Evolutionary conservation across 1,140 invertebrate species (phyloP).

Genomic region (Diorhabda sublineata): DNA sequence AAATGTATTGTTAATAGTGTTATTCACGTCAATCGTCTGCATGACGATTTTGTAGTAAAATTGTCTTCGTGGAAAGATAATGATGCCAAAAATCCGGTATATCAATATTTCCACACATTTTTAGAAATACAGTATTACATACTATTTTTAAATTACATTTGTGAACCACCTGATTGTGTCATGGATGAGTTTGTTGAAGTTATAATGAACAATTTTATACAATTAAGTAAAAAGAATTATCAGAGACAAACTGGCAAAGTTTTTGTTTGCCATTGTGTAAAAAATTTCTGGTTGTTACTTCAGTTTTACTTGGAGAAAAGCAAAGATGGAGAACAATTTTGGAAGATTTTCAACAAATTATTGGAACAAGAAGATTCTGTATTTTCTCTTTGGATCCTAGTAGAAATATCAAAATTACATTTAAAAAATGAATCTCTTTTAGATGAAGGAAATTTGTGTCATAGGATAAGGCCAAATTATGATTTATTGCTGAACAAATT

Average conservation of each 20-base stretch:
- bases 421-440: slow-evolving; percentile 15
- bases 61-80: slow-evolving; percentile 18
- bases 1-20: slow-evolving; percentile 18
- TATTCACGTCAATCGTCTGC: slow-evolving; percentile 21
- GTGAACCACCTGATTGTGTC: slow-evolving; percentile 15
- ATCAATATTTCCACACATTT: slow-evolving; percentile 38
- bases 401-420: slow-evolving; percentile 26
- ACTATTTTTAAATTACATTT: slow-evolving; percentile 25
- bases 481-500: slow-evolving; percentile 30
- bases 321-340: slow-evolving; percentile 25
- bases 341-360: slow-evolving; percentile 32
- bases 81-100: slow-evolving; percentile 25
- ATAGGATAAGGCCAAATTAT: slow-evolving; percentile 30
- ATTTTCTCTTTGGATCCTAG: slow-evolving; percentile 27
- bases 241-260: slow-evolving; percentile 12
- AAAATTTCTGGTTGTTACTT: slow-evolving; percentile 28
- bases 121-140: slow-evolving; percentile 34
- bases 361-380: slow-evolving; percentile 25
- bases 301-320: slow-evolving; percentile 27
- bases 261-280: slow-evolving; percentile 31
- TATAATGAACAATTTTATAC: slow-evolving; percentile 29
- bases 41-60: slow-evolving; percentile 28
- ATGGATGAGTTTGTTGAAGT: slow-evolving; percentile 23
- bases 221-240: slow-evolving; percentile 25
- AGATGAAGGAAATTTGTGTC: slow-evolving; percentile 20